Base-by-base conservation (phyloP, 2,113 vertebrate species). In the Pionites leucogaster region DNA sequence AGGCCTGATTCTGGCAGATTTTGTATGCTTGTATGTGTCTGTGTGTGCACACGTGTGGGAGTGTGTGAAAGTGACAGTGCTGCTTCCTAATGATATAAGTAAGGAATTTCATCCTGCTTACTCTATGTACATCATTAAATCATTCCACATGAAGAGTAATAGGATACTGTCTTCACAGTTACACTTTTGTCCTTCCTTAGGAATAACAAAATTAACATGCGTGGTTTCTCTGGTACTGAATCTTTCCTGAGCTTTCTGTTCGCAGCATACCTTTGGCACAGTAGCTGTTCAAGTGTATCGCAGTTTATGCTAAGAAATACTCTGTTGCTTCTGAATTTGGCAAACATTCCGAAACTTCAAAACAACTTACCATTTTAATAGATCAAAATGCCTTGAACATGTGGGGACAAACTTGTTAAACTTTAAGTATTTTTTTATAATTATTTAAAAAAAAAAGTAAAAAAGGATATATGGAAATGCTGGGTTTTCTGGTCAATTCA, bases 331-430 rank as follows among this genome's bases (percentile, higher is more conserved):
- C 68, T 95, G 86, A 92, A 86, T 80, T 76, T 82, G 44, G 31
- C 67, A 75, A 79, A 69, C 31, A 47, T 91, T 86, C 68, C 47
- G 42, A 70, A 53, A 59, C 41, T 63, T 91, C 37, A 88, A 75
- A 96, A 55, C 33, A 94, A 33, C 29, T 96, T 92, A 85, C 29
- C 18, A 88, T 97, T 96, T 97, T 91, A 92, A 90, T 88, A 83
- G 68, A 75, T 14, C 31, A 76, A 95, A 96, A 93, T 87, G 39
- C 44, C 70, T 97, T 65, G n/a, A 93, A 82, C 47, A 90, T 63
- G 76, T 94, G 47, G 65, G 42, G 82, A 52, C 53, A 59, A 90
- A 90, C 82, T 68, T 85, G 89, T 18, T 55, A 31, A 55, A n/a
- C 33, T 9, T 59, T 15, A 9, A 59, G 20, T 22, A n/a, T n/a